A percentile compares a stretch with the other conserved stretches of the same genome.
Conservation (phyloP, 1,140 invertebrate species). For the Coptotermes formosanus region DNA sequence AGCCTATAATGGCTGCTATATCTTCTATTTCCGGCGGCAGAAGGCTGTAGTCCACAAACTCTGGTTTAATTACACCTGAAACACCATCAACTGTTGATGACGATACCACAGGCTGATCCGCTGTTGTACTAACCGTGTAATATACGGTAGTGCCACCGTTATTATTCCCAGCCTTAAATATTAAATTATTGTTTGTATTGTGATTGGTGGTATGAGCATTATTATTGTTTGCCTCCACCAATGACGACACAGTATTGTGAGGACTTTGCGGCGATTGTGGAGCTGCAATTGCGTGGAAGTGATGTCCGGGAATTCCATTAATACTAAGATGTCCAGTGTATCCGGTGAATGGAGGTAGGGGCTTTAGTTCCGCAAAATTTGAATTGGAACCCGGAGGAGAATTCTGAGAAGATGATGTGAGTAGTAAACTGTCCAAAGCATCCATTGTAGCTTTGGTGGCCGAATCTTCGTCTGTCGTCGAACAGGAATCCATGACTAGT, state of each 20-base stretch:
- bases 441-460: slow-evolving; percentile 57
- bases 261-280: slow-evolving; percentile 46
- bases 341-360: slow-evolving; percentile 79
- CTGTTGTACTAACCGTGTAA: slow-evolving; percentile 34
- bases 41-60: slow-evolving; percentile 52
- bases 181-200: slow-evolving; percentile 50
- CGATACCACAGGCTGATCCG: slow-evolving; percentile 43
- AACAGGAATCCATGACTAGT: slow-evolving; percentile 19
- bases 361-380: slow-evolving; percentile 77
- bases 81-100: slow-evolving; percentile 46
- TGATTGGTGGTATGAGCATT: slow-evolving; percentile 49
- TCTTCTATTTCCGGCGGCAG: slow-evolving; percentile 71
- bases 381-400: slow-evolving; percentile 46
- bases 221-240: slow-evolving; percentile 64
- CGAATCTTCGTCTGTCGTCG: slow-evolving; percentile 46
- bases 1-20: slow-evolving; percentile 83
- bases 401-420: slow-evolving; percentile 44
- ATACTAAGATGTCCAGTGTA: slow-evolving; percentile 80
- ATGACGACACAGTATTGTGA: slow-evolving; percentile 47
- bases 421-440: slow-evolving; percentile 61
- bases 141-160: slow-evolving; percentile 20
- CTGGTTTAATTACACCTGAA: slow-evolving; percentile 47
- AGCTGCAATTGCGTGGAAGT: slow-evolving; percentile 75
- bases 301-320: slow-evolving; percentile 81
- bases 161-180: slow-evolving; percentile 28